A percentile compares a stretch with the other conserved stretches of the same genome.
Evolutionary conservation across 2,797 vertebrate genomes (phyloP).

Genomic region (Alosa sapidissima): DNA sequence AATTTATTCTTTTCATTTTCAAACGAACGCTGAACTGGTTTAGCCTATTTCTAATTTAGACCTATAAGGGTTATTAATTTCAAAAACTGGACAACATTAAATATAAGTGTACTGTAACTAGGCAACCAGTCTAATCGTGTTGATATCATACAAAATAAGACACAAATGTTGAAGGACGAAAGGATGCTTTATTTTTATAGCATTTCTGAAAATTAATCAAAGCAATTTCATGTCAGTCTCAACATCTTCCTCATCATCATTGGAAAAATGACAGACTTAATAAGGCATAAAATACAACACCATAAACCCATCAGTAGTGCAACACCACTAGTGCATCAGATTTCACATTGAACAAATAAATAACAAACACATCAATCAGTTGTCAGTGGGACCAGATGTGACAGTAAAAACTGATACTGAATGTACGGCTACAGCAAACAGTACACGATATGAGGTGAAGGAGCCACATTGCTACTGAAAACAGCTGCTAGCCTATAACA

Average conservation of each 20-base stretch:
- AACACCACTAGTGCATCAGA: neutral
- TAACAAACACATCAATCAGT: neutral
- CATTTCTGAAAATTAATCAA: slow-evolving; percentile 12
- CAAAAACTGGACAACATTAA: neutral
- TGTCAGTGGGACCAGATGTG: neutral
- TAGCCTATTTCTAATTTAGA: neutral
- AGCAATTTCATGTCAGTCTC: slow-evolving; percentile 4
- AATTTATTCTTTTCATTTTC: neutral
- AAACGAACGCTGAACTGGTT: neutral
- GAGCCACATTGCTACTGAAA: neutral
- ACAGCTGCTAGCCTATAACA: neutral
- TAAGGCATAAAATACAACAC: neutral
- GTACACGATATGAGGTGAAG: neutral
- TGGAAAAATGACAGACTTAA: neutral
- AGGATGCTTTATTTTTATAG: neutral
- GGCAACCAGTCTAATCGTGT: neutral
- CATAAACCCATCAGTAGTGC: neutral
- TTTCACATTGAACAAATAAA: neutral
- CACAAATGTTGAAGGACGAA: neutral
- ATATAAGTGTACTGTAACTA: too few species aligned
- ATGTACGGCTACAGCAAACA: neutral
- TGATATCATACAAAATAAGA: neutral
- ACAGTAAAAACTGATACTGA: neutral
- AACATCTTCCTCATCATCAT: neutral
- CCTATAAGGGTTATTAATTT: neutral